Base-by-base conservation (phyloP, 1,140 invertebrate species). In the Physella acuta region DNA sequence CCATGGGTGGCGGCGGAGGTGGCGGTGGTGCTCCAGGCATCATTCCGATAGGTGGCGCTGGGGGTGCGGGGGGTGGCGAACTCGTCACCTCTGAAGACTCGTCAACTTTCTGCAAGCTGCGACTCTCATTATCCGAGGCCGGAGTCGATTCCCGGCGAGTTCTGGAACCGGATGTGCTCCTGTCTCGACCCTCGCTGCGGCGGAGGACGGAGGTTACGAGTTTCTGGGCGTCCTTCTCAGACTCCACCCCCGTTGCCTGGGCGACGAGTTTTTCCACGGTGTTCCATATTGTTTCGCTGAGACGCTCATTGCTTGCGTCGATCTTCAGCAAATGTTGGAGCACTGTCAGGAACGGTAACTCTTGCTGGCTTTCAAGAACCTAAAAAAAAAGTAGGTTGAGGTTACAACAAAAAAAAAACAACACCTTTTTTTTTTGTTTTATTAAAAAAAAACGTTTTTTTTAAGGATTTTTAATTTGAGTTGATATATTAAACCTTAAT, bases 311-410 rank as follows among this genome's bases (percentile, higher is more conserved):
- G 82, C 94, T 89, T 0, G 92, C 89, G 81, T 97, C 95, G 71
- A 97, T 91, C 63, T 94, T 89, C 55, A 97, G 86, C 66, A 98
- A 85, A 84, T 97, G 94, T 82, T 97, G 95, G 3, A 98, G 88
- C 56, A 96, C 92, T 77, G 90, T 93, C 26, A 97, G 86, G 82
- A 97, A 98, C 2, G 92, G 92, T 51, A 93, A 91, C 85, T 97
- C 94, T 86, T 95, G 93, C 5, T 94, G 94, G 30, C 93, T 95
- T 78, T 95, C 94, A 31, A 92, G 89, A 59, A 97, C 92, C 93
- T 95, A 73, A 66, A 31, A 68, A 39, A 59, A 26, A 33, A 39
- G 16, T 24, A n/a, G 8, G 59, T 39, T 39, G 37, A 3, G 8
- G 36, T 34, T 58, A 24, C 2, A 17, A 31, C 2, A 11, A 28